These are phyloP conservation scores for Eilema caniola DNA, from an alignment of 2,888 invertebrate genomes.

Conservation along the genomic window DNA sequence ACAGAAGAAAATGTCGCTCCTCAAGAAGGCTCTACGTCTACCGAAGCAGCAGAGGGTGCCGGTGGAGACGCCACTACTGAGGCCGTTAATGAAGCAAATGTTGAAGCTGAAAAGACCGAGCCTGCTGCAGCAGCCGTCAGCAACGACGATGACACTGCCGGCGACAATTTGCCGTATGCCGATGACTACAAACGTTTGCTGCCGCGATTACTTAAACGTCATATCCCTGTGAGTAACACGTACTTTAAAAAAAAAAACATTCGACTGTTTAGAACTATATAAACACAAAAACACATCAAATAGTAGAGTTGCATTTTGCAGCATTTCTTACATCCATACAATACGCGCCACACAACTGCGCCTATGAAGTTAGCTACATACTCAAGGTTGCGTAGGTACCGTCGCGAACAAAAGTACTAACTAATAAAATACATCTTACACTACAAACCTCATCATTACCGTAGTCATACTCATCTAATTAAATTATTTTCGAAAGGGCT, in stretches of 20 bases:
- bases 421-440: no score
- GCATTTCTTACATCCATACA: no score
- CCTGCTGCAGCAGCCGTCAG: not conserved
- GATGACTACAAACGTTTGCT: conserved; percentile 42
- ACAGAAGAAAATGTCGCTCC: not conserved
- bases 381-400: no score
- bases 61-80: not conserved
- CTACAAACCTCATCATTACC: no score
- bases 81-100: not conserved
- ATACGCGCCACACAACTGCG: no score
- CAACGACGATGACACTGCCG: not conserved
- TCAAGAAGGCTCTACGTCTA: not conserved
- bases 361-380: no score
- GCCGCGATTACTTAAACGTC: conserved; percentile 58
- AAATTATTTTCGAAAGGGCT: no score
- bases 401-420: no score
- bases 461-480: no score
- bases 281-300: no score
- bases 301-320: no score
- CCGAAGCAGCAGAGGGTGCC: not conserved
- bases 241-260: not conserved
- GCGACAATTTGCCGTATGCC: not conserved
- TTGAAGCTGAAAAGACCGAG: not conserved
- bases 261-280: no score
- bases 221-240: conserved; percentile 58